These are phyloP conservation scores for Meloe dianella DNA, from an alignment of 2,888 invertebrate genomes.

Conservation along the genomic window DNA sequence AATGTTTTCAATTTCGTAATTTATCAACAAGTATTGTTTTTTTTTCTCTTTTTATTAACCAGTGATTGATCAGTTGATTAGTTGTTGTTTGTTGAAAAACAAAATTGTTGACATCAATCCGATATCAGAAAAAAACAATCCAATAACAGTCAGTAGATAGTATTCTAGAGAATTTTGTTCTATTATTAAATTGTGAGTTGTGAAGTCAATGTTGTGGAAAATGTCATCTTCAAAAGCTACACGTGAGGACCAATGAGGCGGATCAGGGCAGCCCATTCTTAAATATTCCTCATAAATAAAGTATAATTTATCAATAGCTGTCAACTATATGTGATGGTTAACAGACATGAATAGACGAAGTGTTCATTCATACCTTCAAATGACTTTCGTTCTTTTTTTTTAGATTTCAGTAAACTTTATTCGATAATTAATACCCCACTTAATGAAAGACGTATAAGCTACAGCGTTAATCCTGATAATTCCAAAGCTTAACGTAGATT, in stretches of 20 bases:
- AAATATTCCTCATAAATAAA: constrained; percentile 30
- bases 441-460: too few species aligned
- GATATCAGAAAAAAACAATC: constrained; percentile 15
- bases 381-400: neutral
- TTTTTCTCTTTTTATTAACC: neutral
- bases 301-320: constrained; percentile 32
- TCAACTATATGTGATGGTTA: constrained; percentile 16
- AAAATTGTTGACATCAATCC: neutral
- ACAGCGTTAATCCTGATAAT: too few species aligned
- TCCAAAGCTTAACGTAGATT: too few species aligned
- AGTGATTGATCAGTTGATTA: neutral
- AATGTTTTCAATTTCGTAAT: neutral
- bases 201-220: constrained; percentile 32
- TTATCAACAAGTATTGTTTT: too few species aligned
- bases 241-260: constrained; percentile 30
- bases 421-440: neutral
- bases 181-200: constrained; percentile 32
- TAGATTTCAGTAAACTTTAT: neutral
- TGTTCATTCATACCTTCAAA: neutral
- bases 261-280: constrained; percentile 27
- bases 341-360: neutral
- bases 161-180: constrained; percentile 22
- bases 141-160: constrained; percentile 28
- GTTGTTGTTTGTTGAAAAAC: neutral
- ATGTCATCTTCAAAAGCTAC: constrained; percentile 30